These are phyloP conservation scores for Leucoma salicis DNA, from an alignment of 2,888 invertebrate species.

Conservation along the genomic window DNA sequence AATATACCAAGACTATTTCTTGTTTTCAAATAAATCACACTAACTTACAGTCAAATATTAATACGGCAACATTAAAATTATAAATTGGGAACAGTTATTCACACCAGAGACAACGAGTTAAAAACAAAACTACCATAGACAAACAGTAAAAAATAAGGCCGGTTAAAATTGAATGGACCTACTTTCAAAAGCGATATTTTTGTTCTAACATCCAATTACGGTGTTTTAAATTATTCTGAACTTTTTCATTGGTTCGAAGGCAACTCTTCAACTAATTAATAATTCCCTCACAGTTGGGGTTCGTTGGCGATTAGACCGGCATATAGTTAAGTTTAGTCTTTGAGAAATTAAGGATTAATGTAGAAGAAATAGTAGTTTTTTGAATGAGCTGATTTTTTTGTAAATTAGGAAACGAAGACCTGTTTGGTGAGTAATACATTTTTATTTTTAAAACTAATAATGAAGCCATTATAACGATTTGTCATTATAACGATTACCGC, in stretches of 20 bases:
- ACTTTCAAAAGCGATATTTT: constrained; percentile 67
- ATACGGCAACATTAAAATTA: constrained; percentile 60
- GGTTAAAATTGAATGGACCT: constrained; percentile 63
- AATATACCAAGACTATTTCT: no score
- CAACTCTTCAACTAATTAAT: constrained; percentile 75
- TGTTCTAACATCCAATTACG: constrained; percentile 78
- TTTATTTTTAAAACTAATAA: no score
- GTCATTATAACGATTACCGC: no score
- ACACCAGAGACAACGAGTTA: constrained; percentile 34
- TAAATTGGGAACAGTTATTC: constrained; percentile 57
- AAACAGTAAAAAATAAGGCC: constrained; percentile 69
- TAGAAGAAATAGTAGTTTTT: no score
- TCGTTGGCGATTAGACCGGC: constrained; percentile 39
- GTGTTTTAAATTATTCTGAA: constrained; percentile 59
- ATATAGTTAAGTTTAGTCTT: constrained; percentile 30
- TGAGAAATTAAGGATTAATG: constrained; percentile 31
- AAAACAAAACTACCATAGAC: constrained; percentile 50
- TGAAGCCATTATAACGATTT: no score
- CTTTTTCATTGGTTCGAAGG: constrained; percentile 65
- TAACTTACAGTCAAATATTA: constrained; percentile 42
- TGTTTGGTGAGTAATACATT: no score
- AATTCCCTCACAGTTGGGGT: constrained; percentile 64
- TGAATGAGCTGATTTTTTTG: constrained; percentile 22
- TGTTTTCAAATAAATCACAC: constrained; percentile 48
- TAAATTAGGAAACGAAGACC: constrained; percentile 1